Conservation (phyloP, 2,888 invertebrate genomes). For the Brenthis hecate region DNA sequence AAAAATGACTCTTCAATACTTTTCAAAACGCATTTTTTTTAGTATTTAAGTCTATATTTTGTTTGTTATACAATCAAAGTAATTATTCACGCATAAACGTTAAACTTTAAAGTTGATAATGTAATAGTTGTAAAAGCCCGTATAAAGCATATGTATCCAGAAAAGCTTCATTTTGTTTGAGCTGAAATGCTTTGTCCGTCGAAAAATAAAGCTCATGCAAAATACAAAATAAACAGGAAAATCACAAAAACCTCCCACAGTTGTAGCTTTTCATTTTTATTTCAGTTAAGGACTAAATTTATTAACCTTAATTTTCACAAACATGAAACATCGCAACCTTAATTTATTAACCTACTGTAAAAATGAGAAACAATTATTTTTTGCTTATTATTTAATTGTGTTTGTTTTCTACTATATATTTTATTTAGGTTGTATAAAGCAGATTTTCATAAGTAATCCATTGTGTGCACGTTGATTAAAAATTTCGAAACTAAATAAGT, state of each 20-base stretch:
- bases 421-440: too few species aligned
- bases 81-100: neutral
- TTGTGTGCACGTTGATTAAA: too few species aligned
- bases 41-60: neutral
- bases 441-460: too few species aligned
- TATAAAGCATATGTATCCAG: slow-evolving; percentile 14
- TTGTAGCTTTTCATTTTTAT: slow-evolving; percentile 3
- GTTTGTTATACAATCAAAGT: neutral
- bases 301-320: slow-evolving; percentile 3
- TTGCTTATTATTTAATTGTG: too few species aligned
- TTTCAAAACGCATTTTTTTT: too few species aligned
- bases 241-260: neutral
- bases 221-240: slow-evolving; percentile 19
- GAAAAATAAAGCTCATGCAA: slow-evolving; percentile 13
- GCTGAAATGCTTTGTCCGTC: slow-evolving; percentile 13
- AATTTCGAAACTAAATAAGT: too few species aligned
- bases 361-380: too few species aligned
- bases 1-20: too few species aligned
- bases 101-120: neutral
- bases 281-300: slow-evolving; percentile 1
- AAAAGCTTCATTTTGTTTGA: slow-evolving; percentile 27
- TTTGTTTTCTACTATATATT: too few species aligned
- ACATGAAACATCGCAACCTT: neutral
- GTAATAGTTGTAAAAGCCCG: slow-evolving; percentile 7
- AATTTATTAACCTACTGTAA: neutral